These are phyloP conservation scores for Cybosia mesomella DNA, from an alignment of 2,888 invertebrate genomes.

Conservation along the genomic window DNA sequence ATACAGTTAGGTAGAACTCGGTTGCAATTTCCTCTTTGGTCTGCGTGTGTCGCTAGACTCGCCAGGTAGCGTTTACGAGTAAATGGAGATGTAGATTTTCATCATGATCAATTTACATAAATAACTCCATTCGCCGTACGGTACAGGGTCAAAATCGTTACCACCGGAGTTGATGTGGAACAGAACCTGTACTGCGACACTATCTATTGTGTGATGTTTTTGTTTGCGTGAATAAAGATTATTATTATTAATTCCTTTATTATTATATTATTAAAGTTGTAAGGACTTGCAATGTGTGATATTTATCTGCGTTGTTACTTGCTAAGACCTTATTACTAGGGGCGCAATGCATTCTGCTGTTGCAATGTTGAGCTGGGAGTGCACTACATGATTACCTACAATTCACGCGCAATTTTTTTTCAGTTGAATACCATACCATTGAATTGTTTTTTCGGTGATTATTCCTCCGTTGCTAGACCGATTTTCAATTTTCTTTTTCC, in stretches of 20 bases:
- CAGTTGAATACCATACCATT: too few relatives aligned
- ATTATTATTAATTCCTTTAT: too few relatives aligned
- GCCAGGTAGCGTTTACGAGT: constrained; percentile 11
- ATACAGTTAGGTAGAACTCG: constrained; percentile 14
- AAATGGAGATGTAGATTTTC: constrained; percentile 14
- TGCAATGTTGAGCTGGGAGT: too few relatives aligned
- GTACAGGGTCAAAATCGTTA: constrained; percentile 21
- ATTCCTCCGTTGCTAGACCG: too few relatives aligned
- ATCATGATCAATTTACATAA: constrained; percentile 21
- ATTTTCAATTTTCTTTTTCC: too few relatives aligned
- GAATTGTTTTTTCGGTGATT: too few relatives aligned
- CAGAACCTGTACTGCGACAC: too few relatives aligned
- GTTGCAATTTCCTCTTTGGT: constrained; percentile 10
- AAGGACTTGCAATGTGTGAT: constrained; percentile 1
- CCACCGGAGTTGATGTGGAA: constrained; percentile 13
- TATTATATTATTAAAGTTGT: too few relatives aligned
- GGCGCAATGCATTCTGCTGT: too few relatives aligned
- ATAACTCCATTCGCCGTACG: constrained; percentile 9
- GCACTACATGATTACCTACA: too few relatives aligned
- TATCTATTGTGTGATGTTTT: constrained; percentile 6
- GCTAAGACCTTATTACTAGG: not conserved
- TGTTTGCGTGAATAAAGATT: too few relatives aligned
- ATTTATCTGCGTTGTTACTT: not conserved
- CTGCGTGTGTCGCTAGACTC: not conserved
- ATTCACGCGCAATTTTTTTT: too few relatives aligned